Base-by-base conservation (phyloP, 92 coral and sea anemone species). In the Actinostola sp. region DNA sequence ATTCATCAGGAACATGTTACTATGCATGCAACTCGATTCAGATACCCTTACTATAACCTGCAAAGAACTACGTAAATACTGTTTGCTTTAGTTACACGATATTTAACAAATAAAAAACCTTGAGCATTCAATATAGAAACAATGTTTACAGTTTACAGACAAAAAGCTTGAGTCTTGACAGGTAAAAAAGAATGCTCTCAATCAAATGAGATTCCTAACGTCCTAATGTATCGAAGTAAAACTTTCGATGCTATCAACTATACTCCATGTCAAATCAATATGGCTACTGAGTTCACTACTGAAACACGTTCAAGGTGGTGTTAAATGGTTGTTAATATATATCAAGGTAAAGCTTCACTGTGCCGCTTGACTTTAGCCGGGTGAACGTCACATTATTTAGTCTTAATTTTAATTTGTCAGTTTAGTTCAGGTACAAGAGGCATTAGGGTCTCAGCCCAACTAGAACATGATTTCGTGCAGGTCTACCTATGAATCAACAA, bases 121-220 rank as follows among this genome's bases (percentile, higher is more conserved):
- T 5, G 6, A 26, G 63, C 29, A 57, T 27, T 30, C 12, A 54
- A 27, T 54, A 54, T 54, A 54, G 61, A 21, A 54, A 54, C 63
- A 57, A 8, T 57, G 36, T 57, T 57, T 57, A 57, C 63, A 57
- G 17, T 27, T 57, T 57, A 57, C 63, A 57, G 63, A 57, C 63
- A 57, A 57, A 57, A 57, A 57, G 10, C 63, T 57, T 30, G 63
- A 57, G 15, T 57, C 27, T 27, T 57, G 63, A 57, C 63, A 57
- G 36, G 3, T 3, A 27, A 27, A 57, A 57, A 28, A 27, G 29
- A 57, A 57, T 57, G 27, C 63, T 30, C n/a, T 57, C 63, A 57
- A 57, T 57, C 63, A 57, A 57, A 57, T 7, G 11, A 27, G 39
- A 57, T 57, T 57, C 63, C 63, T 21, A 26, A 30, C n/a, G 29